Evolutionary conservation across 2,113 vertebrate genomes (phyloP), one percentile per base, ranked within the genome.

Genomic region (Excalfactoria chinensis): DNA sequence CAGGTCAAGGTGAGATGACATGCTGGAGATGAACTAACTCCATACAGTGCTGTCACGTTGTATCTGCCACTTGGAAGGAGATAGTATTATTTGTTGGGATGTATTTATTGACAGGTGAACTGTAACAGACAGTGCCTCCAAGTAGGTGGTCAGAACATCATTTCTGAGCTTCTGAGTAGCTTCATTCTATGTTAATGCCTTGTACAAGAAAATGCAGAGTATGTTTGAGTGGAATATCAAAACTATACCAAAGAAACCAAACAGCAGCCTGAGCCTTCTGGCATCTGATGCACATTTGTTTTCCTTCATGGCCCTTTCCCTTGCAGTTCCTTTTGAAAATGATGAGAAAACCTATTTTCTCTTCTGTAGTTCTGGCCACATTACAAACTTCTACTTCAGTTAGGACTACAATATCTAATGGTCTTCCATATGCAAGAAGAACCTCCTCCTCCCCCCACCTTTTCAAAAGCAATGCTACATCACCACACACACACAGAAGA

Each of bases 361-460:
- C 26, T 26, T 9, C 23, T 34, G 2, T 5, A 60, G 43, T 17
- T 78, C 0, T 1, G 58, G n/a, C 53, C 34, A 32, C 22, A 25
- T 73, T 67, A 28, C 58, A 87, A 28, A 46, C 44, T 13, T 34
- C 51, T 59, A 26, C 28, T 53, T 75, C 12, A 37, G 11, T 55
- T 80, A 5, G 8, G 40, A 3, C 25, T 46, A 18, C 0, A 70
- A 44, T 5, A 32, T 3, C 17, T 17, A 26, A 6, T 0, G n/a
- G 56, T 14, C 35, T 77, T 56, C 44, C 44, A 35, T 9, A 10
- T 7, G 10, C 4, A 35, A 35, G 62, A 5, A 11, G 21, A 26
- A 62, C 5, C 25, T 60, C 40, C 15, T 62, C 6, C 60, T 37
- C 14, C 9, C 59, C 35, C 26, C 20, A 37, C 21, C 7, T 4